Percentiles rank a stretch among this genome's conserved stretches.
These are phyloP conservation scores for Papilio xuthus DNA, from an alignment of 1,140 invertebrate species.

Conservation along the genomic window DNA sequence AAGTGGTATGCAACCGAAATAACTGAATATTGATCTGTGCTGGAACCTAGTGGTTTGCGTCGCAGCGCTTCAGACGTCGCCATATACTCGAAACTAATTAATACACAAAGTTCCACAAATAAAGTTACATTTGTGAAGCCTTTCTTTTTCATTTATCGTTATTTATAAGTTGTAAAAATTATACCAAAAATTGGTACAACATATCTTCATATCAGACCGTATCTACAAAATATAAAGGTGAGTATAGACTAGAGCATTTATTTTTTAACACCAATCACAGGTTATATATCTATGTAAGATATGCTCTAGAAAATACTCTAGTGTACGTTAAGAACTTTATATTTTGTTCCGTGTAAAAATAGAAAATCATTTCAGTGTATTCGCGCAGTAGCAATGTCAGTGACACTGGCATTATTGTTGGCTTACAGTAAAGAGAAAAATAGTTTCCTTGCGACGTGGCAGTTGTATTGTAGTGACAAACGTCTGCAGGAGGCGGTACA, in stretches of 20 bases:
- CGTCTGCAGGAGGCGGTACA: not conserved
- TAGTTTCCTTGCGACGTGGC: not conserved
- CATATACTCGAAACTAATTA: not conserved
- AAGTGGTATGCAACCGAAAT: conserved; percentile 10
- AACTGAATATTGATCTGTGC: not conserved
- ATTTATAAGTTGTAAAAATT: no score
- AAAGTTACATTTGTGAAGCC: no score
- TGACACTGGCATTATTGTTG: not conserved
- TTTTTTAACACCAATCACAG: no score
- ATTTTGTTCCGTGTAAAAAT: not conserved
- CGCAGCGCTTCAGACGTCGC: not conserved
- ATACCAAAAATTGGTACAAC: no score
- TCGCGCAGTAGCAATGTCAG: not conserved
- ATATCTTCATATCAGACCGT: no score
- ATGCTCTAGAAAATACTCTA: no score
- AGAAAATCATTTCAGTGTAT: not conserved
- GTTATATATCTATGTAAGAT: no score
- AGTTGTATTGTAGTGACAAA: not conserved
- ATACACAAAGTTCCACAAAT: no score
- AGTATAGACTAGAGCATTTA: no score
- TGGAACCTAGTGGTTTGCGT: not conserved
- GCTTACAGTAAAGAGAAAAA: not conserved
- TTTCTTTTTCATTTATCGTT: no score
- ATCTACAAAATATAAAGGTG: no score
- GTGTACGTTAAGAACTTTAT: not conserved